Percentiles rank a stretch among this genome's conserved stretches.
Evolutionary conservation across 2,113 vertebrate genomes (phyloP).

Genomic region (Onychostruthus taczanowskii): DNA sequence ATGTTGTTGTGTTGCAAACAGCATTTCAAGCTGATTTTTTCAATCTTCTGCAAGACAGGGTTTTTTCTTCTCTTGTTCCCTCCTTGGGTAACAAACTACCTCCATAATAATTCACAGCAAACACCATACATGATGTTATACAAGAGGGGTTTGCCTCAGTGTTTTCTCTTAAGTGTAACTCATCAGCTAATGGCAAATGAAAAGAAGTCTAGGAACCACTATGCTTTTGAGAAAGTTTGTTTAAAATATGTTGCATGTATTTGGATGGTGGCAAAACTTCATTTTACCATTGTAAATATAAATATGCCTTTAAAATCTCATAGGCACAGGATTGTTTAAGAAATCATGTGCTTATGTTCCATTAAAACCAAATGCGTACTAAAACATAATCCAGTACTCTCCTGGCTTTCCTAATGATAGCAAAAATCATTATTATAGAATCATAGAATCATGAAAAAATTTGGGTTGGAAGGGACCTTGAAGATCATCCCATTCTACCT

Average conservation of each 20-base stretch:
- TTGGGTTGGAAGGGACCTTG: not conserved
- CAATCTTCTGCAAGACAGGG: not conserved
- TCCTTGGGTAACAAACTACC: not conserved
- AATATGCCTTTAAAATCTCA: not conserved
- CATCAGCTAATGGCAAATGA: not conserved
- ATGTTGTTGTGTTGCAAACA: not conserved
- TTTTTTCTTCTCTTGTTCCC: not conserved
- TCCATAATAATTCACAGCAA: not conserved
- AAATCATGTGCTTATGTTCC: not conserved
- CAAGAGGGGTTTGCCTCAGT: not conserved
- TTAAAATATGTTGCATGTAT: not conserved
- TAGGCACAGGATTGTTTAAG: not conserved
- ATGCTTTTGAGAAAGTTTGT: not conserved
- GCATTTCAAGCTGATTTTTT: not conserved
- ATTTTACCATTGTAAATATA: not conserved
- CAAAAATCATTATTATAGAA: fast-evolving
- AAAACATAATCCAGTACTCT: not conserved
- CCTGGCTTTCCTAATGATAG: not conserved
- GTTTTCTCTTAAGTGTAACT: not conserved
- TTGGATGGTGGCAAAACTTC: not conserved
- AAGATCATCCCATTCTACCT: not conserved
- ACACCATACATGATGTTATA: fast-evolving
- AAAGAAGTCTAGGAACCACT: not conserved
- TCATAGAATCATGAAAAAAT: not conserved
- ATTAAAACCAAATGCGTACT: not conserved